A percentile compares a stretch with the other conserved stretches of the same genome.
Evolutionary conservation across 2,113 vertebrate genomes (phyloP).

Genomic region (Malurus cyaneus): DNA sequence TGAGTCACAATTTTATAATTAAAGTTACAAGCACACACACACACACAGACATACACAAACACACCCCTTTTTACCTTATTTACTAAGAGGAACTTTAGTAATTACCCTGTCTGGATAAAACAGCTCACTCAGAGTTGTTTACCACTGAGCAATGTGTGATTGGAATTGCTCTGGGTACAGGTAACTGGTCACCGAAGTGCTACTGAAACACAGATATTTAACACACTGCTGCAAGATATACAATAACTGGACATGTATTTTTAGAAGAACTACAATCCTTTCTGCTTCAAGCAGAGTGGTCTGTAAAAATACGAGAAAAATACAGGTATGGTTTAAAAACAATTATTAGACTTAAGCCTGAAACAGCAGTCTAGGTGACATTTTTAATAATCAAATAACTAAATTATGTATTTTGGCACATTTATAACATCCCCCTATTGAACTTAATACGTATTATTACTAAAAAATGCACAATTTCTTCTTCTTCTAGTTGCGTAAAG

Average conservation of each 20-base stretch:
- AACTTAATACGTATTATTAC: neutral
- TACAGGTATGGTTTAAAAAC: neutral
- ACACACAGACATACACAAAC: neutral
- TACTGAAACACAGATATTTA: neutral
- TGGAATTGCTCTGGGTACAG: neutral
- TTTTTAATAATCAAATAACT: neutral
- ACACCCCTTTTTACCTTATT: neutral
- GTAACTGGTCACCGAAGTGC: neutral
- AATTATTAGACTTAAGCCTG: neutral
- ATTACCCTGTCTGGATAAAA: neutral
- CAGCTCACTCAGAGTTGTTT: neutral
- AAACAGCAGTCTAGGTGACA: neutral
- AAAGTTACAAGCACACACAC: neutral
- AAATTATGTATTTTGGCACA: neutral
- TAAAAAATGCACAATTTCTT: neutral
- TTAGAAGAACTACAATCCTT: neutral
- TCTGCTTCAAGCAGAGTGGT: neutral
- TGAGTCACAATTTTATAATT: neutral
- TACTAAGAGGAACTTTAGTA: neutral
- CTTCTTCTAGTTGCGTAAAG: slow-evolving; percentile 80
- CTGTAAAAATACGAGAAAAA: neutral
- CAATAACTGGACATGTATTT: neutral
- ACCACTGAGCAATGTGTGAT: neutral
- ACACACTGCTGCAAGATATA: neutral
- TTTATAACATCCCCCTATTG: neutral